Evolutionary conservation across 2,113 vertebrate species (phyloP).

Genomic region (Axis porcinus): DNA sequence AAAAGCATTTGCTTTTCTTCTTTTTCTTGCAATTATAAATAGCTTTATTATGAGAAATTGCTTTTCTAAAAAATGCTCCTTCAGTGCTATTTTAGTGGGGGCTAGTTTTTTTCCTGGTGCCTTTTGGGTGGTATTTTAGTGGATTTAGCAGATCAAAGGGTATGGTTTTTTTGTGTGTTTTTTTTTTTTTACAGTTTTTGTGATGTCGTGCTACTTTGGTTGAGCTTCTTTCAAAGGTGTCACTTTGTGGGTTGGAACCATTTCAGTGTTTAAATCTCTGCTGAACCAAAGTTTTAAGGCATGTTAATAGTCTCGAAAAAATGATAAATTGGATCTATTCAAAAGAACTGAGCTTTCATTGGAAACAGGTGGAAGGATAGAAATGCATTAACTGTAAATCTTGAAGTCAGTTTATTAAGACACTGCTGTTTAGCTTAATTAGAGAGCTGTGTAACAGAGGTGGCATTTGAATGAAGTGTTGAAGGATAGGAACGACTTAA

Average conservation of each 20-base stretch:
- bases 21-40: background rate
- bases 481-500: background rate
- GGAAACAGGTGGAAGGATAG: background rate
- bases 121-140: background rate
- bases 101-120: background rate
- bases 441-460: background rate
- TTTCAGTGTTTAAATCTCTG: background rate
- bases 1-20: background rate
- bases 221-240: background rate
- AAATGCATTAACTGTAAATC: background rate
- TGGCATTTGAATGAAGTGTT: background rate
- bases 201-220: background rate
- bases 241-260: background rate
- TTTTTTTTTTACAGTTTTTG: background rate
- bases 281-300: background rate
- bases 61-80: background rate
- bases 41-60: background rate
- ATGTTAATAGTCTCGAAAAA: background rate
- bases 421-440: background rate
- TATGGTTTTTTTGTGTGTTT: background rate
- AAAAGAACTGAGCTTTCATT: background rate
- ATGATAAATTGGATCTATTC: background rate
- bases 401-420: background rate
- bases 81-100: background rate
- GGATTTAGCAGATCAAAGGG: background rate